Percentiles rank a stretch among this genome's conserved stretches.
Conservation (phyloP, 2,113 vertebrate genomes). For the Ptyas mucosa region DNA sequence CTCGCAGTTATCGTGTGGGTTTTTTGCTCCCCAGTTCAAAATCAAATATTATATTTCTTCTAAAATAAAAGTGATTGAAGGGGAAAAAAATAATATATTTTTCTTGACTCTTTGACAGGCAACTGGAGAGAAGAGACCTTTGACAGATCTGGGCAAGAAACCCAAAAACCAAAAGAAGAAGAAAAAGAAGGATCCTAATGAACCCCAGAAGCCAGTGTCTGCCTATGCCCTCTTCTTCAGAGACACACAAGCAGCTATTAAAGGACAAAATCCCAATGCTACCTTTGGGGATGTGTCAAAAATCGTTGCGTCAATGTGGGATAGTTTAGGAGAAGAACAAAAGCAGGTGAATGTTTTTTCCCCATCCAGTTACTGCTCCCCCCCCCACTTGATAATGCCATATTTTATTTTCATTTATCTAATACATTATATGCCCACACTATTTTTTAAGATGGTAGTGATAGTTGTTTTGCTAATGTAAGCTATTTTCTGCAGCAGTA, state of each 20-base stretch:
- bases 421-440: not conserved
- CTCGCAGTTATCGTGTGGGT: rapidly evolving
- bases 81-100: not conserved
- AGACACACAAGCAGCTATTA: slow-evolving; percentile 97
- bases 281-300: slow-evolving; percentile 97
- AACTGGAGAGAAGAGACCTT: slow-evolving; percentile 91
- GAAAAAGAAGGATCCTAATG: slow-evolving; percentile 99
- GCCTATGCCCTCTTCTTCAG: slow-evolving; percentile 98
- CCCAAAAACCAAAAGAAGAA: slow-evolving; percentile 98
- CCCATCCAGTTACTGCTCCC: not conserved
- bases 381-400: not conserved
- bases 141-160: slow-evolving; percentile 91
- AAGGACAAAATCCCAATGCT: slow-evolving; percentile 95
- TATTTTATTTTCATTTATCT: not conserved
- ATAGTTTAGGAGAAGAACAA: slow-evolving; percentile 94
- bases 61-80: not conserved
- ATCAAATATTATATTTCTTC: not conserved
- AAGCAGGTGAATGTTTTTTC: slow-evolving; percentile 81
- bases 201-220: slow-evolving; percentile 95
- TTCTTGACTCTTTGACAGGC: slow-evolving; percentile 69
- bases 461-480: not conserved
- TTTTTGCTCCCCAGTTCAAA: rapidly evolving
- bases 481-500: not conserved
- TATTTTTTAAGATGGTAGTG: not conserved
- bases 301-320: slow-evolving; percentile 99